Base-by-base conservation (phyloP, 2,797 vertebrate species). In the Periophthalmus magnuspinnatus region DNA sequence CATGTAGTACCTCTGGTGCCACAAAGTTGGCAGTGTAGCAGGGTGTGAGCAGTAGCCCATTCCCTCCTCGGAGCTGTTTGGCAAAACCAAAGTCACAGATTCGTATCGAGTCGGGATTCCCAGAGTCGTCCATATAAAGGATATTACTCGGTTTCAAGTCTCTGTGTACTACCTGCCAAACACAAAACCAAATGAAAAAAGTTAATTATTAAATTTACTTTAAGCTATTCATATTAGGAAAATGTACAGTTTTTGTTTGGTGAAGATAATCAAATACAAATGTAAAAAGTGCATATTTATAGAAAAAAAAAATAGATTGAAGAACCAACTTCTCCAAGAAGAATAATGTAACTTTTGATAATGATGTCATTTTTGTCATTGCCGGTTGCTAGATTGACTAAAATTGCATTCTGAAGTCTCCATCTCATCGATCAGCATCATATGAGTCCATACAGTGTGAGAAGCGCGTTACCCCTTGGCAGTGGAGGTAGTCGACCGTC, bases 121-220 rank as follows among this genome's bases (percentile, higher is more conserved):
- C 95, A 21, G 96, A 98, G 81, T 99, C 95, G 59, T 99, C 96
- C 94, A 95, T 96, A 69, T 99, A 99, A 33, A 99, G 94, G 92
- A 99, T 99, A 92, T 99, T 99, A 91, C 97, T 99, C 82, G 97
- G 97, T 76, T 99, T 99, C 87, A 99, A 94, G 92, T 99, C 97
- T 90, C 97, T 89, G 85, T 99, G 97, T 80, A 99, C 97, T 71
- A 99, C 96, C 97, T 99, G 66, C 5, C 6, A 34, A 55, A 22
- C 28, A 52, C 4, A 16, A 50, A 16, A 50, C 7, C 16, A n/a
- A n/a, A n/a, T 6, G 4, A 52, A 3, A 1, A 17, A 3, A 16
- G 47, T 19, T 48, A 6, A 48, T 17, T 1, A 19, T 5, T 17
- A 41, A 13, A 28, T 28, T 28, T 28, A 28, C 28, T 28, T 28